Conservation (phyloP, 1,140 invertebrate species). For the Drosophila willistoni region DNA sequence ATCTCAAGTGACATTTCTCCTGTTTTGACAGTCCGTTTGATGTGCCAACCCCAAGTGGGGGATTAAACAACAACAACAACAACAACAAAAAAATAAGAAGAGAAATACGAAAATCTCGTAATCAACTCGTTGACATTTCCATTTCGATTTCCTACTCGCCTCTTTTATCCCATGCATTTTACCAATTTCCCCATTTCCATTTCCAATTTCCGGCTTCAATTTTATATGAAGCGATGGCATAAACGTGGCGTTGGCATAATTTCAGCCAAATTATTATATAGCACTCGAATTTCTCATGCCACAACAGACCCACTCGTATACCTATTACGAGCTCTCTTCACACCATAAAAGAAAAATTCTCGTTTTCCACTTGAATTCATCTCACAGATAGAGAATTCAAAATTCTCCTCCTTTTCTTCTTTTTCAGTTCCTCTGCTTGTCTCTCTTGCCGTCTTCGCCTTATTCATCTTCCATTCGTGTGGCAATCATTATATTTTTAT, state of each 20-base stretch:
- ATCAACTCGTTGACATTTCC: conserved; percentile 40
- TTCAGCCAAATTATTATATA: conserved; percentile 7
- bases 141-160: conserved; percentile 26
- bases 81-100: neutral
- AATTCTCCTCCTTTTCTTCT: neutral
- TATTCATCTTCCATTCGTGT: neutral
- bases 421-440: neutral
- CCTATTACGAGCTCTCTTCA: neutral
- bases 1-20: conserved; percentile 66
- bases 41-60: conserved; percentile 17
- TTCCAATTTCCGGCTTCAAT: conserved; percentile 1
- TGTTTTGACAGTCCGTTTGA: conserved; percentile 65
- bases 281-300: conserved; percentile 3
- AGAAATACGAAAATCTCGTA: neutral
- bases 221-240: too few relatives aligned
- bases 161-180: neutral
- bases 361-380: conserved; percentile 68
- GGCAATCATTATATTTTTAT: conserved; percentile 13
- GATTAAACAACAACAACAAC: neutral
- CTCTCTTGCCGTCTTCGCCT: neutral
- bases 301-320: neutral
- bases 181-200: conserved; percentile 11
- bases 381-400: neutral
- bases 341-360: conserved; percentile 41
- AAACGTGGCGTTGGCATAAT: conserved; percentile 4